phyloP scores from a whole-genome alignment of 2,888 invertebrate genomes.

The Epirrhoe alternata region DNA sequence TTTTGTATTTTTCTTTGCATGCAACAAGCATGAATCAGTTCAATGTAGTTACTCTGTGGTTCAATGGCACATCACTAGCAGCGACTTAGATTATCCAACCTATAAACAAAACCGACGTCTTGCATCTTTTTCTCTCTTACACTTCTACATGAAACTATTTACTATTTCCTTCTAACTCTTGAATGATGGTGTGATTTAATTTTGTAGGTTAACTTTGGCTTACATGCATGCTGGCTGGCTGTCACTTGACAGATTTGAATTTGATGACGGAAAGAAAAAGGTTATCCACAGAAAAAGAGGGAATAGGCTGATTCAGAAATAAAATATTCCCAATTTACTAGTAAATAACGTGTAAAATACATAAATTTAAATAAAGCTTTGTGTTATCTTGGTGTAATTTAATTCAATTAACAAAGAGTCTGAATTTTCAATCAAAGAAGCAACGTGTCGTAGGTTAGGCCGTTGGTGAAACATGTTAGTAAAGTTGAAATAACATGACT shows the following conservation, averaged over 20 bases:
- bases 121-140: neutral
- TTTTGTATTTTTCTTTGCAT: neutral
- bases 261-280: conserved; percentile 85
- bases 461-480: conserved; percentile 83
- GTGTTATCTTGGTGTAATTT: conserved; percentile 57
- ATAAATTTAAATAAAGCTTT: conserved; percentile 55
- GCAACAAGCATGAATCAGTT: neutral
- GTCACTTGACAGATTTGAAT: conserved; percentile 81
- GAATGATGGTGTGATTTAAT: conserved; percentile 2
- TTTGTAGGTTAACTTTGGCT: conserved; percentile 17
- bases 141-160: neutral
- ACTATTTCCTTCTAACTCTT: neutral
- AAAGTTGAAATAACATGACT: conserved; percentile 81
- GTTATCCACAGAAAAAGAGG: conserved; percentile 81
- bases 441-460: conserved; percentile 84
- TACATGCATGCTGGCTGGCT: conserved; percentile 52
- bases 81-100: neutral
- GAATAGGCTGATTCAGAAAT: conserved; percentile 71
- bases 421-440: conserved; percentile 62
- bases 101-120: neutral
- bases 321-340: conserved; percentile 56
- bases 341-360: conserved; percentile 55
- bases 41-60: no score
- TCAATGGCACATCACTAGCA: conserved; percentile 2
- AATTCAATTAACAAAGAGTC: conserved; percentile 60